Percentiles rank a stretch among this genome's conserved stretches.
These are phyloP conservation scores for Agonopterix alstromeriana DNA, from an alignment of 2,888 invertebrate genomes.

Conservation along the genomic window DNA sequence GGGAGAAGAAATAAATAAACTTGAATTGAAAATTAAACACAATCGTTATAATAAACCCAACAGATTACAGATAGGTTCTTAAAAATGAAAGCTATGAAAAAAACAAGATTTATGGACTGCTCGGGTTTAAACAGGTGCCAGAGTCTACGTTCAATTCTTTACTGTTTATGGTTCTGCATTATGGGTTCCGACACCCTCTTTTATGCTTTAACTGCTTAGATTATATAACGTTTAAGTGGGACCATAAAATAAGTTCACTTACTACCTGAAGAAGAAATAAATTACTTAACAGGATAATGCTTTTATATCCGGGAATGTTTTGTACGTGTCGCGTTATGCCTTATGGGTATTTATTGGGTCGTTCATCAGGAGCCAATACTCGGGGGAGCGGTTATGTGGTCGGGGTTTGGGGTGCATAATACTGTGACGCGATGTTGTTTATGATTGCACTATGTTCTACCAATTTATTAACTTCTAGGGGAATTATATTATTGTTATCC, in stretches of 20 bases:
- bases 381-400: slow-evolving; percentile 65
- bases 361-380: slow-evolving; percentile 68
- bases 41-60: slow-evolving; percentile 25
- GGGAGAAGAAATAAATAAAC: slow-evolving; percentile 17
- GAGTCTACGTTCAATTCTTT: slow-evolving; percentile 48
- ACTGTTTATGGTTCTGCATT: slow-evolving; percentile 57
- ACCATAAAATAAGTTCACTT: slow-evolving; percentile 66
- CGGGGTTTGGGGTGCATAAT: slow-evolving; percentile 60
- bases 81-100: slow-evolving; percentile 27
- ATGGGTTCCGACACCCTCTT: slow-evolving; percentile 59
- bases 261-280: slow-evolving; percentile 72
- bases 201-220: slow-evolving; percentile 61
- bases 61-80: slow-evolving; percentile 24
- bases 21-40: slow-evolving; percentile 3
- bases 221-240: slow-evolving; percentile 71
- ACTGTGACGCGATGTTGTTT: slow-evolving; percentile 52
- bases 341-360: slow-evolving; percentile 74
- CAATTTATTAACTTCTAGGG: slow-evolving; percentile 56
- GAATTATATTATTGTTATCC: too few relatives aligned
- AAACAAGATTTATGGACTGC: slow-evolving; percentile 52
- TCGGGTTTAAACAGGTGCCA: slow-evolving; percentile 51
- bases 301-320: slow-evolving; percentile 69
- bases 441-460: slow-evolving; percentile 50
- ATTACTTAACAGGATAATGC: slow-evolving; percentile 75
- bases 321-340: slow-evolving; percentile 70